phyloP scores from a whole-genome alignment of 2,797 vertebrate species.

The Peromyscus nudipes region DNA sequence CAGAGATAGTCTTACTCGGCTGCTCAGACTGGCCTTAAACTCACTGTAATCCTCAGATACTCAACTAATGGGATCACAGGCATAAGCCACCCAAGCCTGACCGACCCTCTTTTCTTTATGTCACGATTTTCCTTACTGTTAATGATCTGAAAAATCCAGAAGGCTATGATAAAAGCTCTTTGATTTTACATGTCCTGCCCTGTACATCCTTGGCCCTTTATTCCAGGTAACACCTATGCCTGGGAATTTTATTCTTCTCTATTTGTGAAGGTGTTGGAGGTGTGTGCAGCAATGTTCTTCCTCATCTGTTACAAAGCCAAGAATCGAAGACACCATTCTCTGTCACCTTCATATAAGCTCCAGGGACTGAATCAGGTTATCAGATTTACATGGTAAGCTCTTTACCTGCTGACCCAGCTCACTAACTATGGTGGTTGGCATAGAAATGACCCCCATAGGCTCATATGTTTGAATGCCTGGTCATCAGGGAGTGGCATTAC shows the following conservation, averaged over 20 bases:
- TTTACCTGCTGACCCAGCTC: not conserved
- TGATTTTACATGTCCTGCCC: conserved; percentile 45
- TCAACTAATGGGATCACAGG: not conserved
- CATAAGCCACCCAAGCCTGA: not conserved
- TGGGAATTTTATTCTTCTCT: conserved; percentile 31
- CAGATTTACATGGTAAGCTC: not conserved
- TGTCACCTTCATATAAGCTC: too few species aligned
- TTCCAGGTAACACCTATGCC: not conserved
- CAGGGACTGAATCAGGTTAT: not conserved
- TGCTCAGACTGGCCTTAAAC: not conserved
- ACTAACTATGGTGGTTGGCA: not conserved
- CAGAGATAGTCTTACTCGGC: not conserved
- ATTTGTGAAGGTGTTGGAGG: not conserved
- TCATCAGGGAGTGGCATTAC: not conserved
- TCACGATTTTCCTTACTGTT: not conserved
- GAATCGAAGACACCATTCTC: conserved; percentile 41
- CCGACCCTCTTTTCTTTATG: not conserved
- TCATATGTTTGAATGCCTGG: not conserved
- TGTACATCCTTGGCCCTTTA: conserved; percentile 48
- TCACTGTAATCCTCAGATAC: not conserved
- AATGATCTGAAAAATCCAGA: not conserved
- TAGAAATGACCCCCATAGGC: not conserved
- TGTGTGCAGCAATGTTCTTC: not conserved
- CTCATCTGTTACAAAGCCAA: conserved; percentile 43
- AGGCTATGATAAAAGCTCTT: not conserved